Base-by-base conservation (phyloP, 2,113 vertebrate species). In the Malurus cyaneus region DNA sequence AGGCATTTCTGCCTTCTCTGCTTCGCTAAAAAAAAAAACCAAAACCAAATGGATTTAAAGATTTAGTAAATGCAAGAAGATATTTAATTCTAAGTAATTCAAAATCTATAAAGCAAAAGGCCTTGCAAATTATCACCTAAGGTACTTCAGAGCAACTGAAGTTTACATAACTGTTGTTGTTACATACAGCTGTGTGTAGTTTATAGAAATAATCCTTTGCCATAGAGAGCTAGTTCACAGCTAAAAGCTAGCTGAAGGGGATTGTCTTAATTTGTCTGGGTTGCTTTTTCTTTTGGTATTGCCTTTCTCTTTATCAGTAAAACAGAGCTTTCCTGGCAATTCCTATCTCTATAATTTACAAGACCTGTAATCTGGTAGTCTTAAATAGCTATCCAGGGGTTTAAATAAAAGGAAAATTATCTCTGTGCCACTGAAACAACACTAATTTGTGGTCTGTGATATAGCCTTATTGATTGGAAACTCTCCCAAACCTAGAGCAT, bases 391-490 rank as follows among this genome's bases (percentile, higher is more conserved):
- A 71, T 49, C 60, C 17, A 88, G 67, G 14, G 52, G 25, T 25
- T 90, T 69, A 84, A 87, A 90, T 76, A 60, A 86, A 91, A 91
- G 57, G 77, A 59, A 95, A 92, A 81, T 53, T 0, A 87, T 85
- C 41, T 77, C 76, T 31, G 8, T 93, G 42, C 41, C 81, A 90
- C 87, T 70, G 77, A 92, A 94, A 77, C 26, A 92, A 72, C 71
- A 79, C 21, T 44, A 47, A 70, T 83, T 36, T 93, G 65, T 69
- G 52, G 62, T 96, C 82, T 89, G 46, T 76, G 64, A 52, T 82
- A 82, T 52, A 79, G 53, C 31, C 83, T 81, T 80, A 82, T 92
- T 82, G 46, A 66, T 21, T 91, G 62, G 82, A 91, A 95, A 67
- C 61, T 24, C 34, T 89, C 66, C 50, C 60, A 82, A 70, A 93